phyloP scores from a whole-genome alignment of 2,797 vertebrate species.

The Coregonus ussuriensis region DNA sequence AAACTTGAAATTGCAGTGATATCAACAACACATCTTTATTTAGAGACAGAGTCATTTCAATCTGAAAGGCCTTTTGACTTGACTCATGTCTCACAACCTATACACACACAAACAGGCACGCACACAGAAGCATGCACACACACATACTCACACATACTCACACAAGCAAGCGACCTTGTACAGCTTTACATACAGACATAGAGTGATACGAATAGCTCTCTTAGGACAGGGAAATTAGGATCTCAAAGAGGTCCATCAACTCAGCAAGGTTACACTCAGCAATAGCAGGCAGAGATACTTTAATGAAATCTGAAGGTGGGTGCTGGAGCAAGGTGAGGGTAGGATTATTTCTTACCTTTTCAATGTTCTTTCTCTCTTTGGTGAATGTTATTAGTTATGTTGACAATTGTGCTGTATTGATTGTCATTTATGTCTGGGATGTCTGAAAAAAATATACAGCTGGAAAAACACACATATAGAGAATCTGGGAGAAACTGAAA shows the following conservation, averaged over 20 bases:
- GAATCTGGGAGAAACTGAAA: background rate
- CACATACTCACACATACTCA: background rate
- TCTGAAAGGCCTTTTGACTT: too few species aligned
- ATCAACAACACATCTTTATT: background rate
- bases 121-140: background rate
- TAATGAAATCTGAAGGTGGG: slow-evolving; percentile 12
- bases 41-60: background rate
- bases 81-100: background rate
- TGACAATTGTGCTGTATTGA: background rate
- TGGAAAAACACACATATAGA: background rate
- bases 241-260: too few species aligned
- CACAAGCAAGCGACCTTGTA: background rate
- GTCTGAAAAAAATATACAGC: background rate
- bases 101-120: slow-evolving; percentile 3
- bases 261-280: too few species aligned
- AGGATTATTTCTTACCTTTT: slow-evolving; percentile 30
- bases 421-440: background rate
- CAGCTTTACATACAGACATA: too few species aligned
- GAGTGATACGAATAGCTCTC: too few species aligned
- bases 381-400: slow-evolving; percentile 13
- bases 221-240: too few species aligned
- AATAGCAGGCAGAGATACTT: slow-evolving; percentile 15
- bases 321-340: slow-evolving; percentile 21
- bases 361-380: slow-evolving; percentile 25
- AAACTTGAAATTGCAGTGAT: background rate